Conservation (phyloP, 92 coral and sea anemone species). For the Siderastrea siderea region DNA sequence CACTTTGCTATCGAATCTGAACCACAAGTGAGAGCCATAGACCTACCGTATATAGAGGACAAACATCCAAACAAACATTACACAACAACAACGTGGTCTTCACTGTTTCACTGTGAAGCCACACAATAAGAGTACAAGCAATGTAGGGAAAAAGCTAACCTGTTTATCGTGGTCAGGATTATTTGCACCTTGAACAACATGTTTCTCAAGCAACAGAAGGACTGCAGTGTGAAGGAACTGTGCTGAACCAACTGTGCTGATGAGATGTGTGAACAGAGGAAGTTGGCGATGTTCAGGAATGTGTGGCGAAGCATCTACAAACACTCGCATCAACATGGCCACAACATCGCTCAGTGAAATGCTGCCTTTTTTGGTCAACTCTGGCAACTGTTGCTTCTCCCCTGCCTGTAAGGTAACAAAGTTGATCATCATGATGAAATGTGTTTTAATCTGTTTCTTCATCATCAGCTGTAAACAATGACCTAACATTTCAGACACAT, state of each 20-base stretch:
- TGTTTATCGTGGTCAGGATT: constrained; percentile 62
- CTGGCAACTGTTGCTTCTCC: constrained; percentile 80
- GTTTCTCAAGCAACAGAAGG: constrained; percentile 83
- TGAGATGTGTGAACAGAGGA: constrained; percentile 88
- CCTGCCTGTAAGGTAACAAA: constrained; percentile 75
- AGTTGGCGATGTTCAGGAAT: constrained; percentile 96
- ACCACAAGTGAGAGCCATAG: too few species aligned
- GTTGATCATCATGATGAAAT: neutral
- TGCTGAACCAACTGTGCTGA: constrained; percentile 86
- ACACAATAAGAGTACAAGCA: too few species aligned
- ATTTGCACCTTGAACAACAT: constrained; percentile 43
- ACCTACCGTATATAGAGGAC: too few species aligned
- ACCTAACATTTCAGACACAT: too few species aligned
- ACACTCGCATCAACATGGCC: constrained; percentile 93
- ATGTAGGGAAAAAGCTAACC: neutral
- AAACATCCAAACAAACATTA: too few species aligned
- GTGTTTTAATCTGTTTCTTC: too few species aligned
- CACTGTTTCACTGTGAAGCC: too few species aligned
- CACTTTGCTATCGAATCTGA: too few species aligned
- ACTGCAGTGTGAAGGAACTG: constrained; percentile 85
- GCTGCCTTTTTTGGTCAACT: constrained; percentile 56
- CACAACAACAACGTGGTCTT: too few species aligned
- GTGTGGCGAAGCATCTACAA: constrained; percentile 99
- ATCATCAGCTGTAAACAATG: too few species aligned
- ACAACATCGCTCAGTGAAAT: constrained; percentile 78